Conservation (phyloP, 2,888 invertebrate genomes). For the Rambutsinella grinnellia region DNA sequence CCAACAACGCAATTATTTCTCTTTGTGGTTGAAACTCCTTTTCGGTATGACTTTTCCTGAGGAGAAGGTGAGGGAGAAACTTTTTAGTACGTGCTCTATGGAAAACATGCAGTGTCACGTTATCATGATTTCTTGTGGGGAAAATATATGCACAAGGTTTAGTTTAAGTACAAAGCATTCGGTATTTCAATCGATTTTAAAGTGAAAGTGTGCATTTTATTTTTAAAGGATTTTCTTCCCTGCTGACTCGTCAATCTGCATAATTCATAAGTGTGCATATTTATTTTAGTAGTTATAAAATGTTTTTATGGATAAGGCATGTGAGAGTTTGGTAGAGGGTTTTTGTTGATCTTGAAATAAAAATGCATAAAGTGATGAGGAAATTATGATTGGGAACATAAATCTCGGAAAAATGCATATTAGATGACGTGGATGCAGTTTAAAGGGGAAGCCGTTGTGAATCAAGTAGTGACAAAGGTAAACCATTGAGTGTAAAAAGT, state of each 20-base stretch:
- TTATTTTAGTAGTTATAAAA: neutral
- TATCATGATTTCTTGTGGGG: neutral
- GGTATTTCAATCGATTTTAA: conserved; percentile 32
- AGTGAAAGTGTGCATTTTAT: conserved; percentile 20
- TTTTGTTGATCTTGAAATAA: neutral
- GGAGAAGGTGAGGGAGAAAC: neutral
- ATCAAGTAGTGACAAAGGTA: neutral
- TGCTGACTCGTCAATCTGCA: conserved; percentile 53
- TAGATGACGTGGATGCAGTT: no score
- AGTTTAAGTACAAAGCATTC: neutral
- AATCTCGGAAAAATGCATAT: neutral
- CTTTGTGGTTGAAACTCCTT: conserved; percentile 24
- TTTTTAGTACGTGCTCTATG: neutral
- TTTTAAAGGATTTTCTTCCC: conserved; percentile 10
- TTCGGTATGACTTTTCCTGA: conserved; percentile 6
- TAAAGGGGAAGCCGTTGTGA: no score
- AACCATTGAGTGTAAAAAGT: neutral
- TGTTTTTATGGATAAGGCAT: neutral
- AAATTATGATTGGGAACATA: neutral
- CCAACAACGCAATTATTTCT: conserved; percentile 29
- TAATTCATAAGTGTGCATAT: conserved; percentile 47
- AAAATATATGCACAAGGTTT: neutral
- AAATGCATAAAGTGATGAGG: neutral
- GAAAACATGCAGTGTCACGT: neutral
- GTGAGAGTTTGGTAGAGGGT: neutral